Conservation (phyloP, 1,140 invertebrate species). For the Steinernema khuongi region DNA sequence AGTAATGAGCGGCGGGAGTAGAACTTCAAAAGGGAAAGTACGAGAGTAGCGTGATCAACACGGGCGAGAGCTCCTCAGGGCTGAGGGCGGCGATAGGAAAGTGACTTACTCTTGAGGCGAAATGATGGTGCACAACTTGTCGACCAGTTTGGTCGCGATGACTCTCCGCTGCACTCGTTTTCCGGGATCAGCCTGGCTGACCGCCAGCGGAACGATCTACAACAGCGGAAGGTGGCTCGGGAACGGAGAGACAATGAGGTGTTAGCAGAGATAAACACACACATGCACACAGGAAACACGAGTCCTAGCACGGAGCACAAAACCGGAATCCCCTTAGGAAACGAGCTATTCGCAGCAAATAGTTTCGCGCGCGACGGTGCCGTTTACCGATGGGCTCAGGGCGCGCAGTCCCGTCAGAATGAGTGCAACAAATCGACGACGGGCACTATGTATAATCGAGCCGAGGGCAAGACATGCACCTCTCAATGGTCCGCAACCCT, state of each 20-base stretch:
- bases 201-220: slow-evolving; percentile 61
- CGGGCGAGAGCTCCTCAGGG: no score
- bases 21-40: neutral
- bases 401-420: neutral
- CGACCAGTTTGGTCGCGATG: slow-evolving; percentile 57
- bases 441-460: slow-evolving; percentile 9
- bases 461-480: slow-evolving; percentile 5
- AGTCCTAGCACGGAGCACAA: neutral
- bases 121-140: slow-evolving; percentile 60
- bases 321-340: slow-evolving; percentile 10
- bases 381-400: slow-evolving; percentile 6
- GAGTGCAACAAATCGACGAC: neutral
- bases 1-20: neutral
- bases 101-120: slow-evolving; percentile 60
- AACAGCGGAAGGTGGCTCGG: slow-evolving; percentile 32
- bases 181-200: slow-evolving; percentile 61
- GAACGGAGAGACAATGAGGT: neutral
- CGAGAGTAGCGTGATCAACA: neutral
- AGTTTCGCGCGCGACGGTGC: slow-evolving; percentile 3
- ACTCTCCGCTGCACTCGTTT: slow-evolving; percentile 60
- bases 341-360: neutral
- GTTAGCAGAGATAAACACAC: neutral
- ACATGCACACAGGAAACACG: neutral
- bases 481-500: neutral
- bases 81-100: slow-evolving; percentile 18